These are phyloP conservation scores for Cephus pulcher DNA, from an alignment of 2,888 invertebrate species.

Conservation along the genomic window DNA sequence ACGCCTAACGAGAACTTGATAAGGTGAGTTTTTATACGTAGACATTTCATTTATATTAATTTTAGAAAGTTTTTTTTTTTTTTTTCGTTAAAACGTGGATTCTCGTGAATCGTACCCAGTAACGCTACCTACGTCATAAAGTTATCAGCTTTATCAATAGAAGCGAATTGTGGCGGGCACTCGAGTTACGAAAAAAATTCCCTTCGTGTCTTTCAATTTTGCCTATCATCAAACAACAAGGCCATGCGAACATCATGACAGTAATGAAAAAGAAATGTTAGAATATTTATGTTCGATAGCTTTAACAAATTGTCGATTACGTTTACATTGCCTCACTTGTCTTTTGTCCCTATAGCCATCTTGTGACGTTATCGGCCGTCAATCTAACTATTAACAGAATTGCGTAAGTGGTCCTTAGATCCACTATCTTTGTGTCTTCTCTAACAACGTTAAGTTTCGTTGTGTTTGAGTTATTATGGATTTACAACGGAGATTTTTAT, in stretches of 20 bases:
- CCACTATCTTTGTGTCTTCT: constrained; percentile 61
- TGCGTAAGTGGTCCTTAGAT: constrained; percentile 80
- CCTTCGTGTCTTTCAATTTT: not conserved
- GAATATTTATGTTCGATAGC: constrained; percentile 24
- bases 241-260: not conserved
- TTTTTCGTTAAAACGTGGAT: not conserved
- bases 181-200: not conserved
- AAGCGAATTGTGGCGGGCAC: not conserved
- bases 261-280: not conserved
- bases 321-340: constrained; percentile 58
- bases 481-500: constrained; percentile 41
- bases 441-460: constrained; percentile 34
- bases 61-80: too few relatives aligned
- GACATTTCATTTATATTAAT: not conserved
- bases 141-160: not conserved
- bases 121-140: not conserved
- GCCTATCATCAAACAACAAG: not conserved
- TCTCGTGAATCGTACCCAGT: not conserved
- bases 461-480: constrained; percentile 46
- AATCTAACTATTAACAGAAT: constrained; percentile 93
- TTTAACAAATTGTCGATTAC: constrained; percentile 40
- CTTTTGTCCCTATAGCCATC: constrained; percentile 79
- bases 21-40: constrained; percentile 67
- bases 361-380: constrained; percentile 92
- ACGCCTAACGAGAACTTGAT: constrained; percentile 81